Evolutionary conservation across 2,113 vertebrate species (phyloP), one percentile per base, ranked within the genome.

Genomic region (Tinamus guttatus): DNA sequence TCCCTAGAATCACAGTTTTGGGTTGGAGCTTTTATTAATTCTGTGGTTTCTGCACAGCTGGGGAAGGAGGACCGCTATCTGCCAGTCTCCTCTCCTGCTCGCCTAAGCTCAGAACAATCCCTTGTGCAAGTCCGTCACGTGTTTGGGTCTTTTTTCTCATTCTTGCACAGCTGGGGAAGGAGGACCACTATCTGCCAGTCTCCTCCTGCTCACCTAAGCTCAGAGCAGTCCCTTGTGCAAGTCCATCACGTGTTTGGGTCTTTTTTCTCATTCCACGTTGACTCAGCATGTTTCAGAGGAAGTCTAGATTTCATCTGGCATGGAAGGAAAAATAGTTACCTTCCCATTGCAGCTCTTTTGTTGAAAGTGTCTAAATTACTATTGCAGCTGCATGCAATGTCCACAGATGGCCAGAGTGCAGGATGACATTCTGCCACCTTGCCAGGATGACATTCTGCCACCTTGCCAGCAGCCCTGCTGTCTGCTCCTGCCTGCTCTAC

Each of bases 251-350:
- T 47, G 16, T 40, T 56, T 0, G 0, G 28, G 94, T 28, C 77
- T 51, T 87, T 58, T 73, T 88, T 74, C 86, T 36, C 36, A 36
- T 41, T 90, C 77, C 49, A 54, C n/a, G 1, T 78, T 96, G 96
- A 96, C 88, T 96, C 95, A 95, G 95, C 85, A 85, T 89, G 36
- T 88, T 96, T 88, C 81, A 80, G 81, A 91, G 84, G 75, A 94
- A 93, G 74, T 85, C 41, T 62, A 13, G 79, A 74, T 90, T 96
- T 90, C 65, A 62, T 92, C 90, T 97, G 95, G 83, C 58, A 0
- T 25, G 20, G 93, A 80, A 89, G 81, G 83, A 86, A 93, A 74
- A 93, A 5, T 45, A 65, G 78, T 54, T 84, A 81, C 94, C 68
- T 95, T 95, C 81, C 59, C 90, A 52, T 74, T 68, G 1, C 20